Evolutionary conservation across 2,888 invertebrate species (phyloP).

Genomic region (Nomada ruficornis): DNA sequence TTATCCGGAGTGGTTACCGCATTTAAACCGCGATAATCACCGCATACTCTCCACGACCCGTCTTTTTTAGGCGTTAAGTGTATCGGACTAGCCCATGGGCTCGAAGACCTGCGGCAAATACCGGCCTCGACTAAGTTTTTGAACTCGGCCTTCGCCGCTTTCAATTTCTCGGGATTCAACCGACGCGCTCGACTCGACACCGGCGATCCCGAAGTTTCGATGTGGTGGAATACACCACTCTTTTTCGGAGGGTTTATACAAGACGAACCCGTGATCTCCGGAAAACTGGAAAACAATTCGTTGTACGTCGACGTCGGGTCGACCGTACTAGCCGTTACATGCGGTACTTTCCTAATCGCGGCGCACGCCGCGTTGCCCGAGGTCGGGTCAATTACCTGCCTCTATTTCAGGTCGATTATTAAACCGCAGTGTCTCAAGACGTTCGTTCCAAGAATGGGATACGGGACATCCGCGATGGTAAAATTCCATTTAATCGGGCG

Average conservation of each 20-base stretch:
- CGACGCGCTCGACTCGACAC: background rate
- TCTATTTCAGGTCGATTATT: too few species aligned
- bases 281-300: background rate
- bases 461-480: too few species aligned
- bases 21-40: background rate
- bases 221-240: background rate
- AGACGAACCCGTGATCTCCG: background rate
- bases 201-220: background rate
- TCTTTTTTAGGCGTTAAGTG: background rate
- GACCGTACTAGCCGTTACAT: background rate
- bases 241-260: background rate
- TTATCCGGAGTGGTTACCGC: background rate
- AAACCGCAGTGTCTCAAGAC: too few species aligned
- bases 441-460: too few species aligned
- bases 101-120: background rate
- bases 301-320: background rate
- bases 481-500: too few species aligned
- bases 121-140: background rate
- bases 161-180: background rate
- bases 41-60: background rate
- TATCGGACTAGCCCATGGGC: constrained; percentile 19
- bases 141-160: background rate
- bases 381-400: too few species aligned
- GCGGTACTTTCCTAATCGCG: too few species aligned
- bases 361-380: too few species aligned